phyloP scores from a whole-genome alignment of 2,888 invertebrate species.

The Himalopsyche kuldschensis region DNA sequence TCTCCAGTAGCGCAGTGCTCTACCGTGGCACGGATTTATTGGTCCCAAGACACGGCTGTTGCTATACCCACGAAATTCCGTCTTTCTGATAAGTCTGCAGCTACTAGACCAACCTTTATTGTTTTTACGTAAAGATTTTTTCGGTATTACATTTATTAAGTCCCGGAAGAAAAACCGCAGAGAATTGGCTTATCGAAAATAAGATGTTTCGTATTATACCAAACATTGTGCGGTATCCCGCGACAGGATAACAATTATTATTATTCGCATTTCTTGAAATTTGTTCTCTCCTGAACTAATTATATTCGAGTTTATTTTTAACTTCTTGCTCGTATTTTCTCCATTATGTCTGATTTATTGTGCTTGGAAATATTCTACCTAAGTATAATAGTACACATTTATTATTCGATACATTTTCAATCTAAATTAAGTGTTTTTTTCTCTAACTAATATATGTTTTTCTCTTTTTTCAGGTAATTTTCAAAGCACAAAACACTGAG shows the following conservation, averaged over 20 bases:
- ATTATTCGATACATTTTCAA: no score
- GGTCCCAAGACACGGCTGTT: neutral
- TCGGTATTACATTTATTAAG: neutral
- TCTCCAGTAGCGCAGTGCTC: neutral
- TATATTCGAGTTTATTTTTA: no score
- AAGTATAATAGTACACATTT: no score
- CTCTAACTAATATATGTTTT: neutral
- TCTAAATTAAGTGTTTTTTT: no score
- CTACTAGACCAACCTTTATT: neutral
- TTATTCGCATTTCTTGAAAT: no score
- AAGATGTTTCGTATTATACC: neutral
- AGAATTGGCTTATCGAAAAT: neutral
- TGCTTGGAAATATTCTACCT: no score
- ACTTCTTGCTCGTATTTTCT: no score
- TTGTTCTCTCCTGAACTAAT: no score
- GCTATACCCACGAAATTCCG: neutral
- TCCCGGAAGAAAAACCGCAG: neutral
- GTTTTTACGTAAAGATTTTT: neutral
- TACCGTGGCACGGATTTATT: neutral
- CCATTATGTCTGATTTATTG: no score
- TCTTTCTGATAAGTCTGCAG: neutral
- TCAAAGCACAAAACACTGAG: neutral
- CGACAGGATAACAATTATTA: no score
- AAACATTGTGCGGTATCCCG: no score
- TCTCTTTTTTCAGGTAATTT: neutral